Percentiles rank a stretch among this genome's conserved stretches.
Conservation (phyloP, 2,797 vertebrate species). For the Arrhamphus sclerolepis region DNA sequence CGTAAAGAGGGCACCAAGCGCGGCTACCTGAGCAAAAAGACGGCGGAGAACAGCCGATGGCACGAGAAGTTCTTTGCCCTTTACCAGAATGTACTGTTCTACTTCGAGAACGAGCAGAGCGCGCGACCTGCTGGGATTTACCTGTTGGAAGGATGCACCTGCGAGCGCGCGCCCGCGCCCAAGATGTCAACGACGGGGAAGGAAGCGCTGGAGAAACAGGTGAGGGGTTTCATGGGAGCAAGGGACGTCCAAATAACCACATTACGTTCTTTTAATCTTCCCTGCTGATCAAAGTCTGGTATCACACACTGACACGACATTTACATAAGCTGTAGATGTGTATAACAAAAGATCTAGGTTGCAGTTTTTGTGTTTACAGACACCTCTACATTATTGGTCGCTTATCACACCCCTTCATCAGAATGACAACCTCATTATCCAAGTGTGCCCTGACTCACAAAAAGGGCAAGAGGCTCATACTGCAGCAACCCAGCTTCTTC, state of each 20-base stretch:
- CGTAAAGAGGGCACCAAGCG: conserved; percentile 90
- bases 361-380: too few relatives aligned
- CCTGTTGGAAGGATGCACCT: conserved; percentile 93
- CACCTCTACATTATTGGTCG: too few relatives aligned
- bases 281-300: too few relatives aligned
- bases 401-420: too few relatives aligned
- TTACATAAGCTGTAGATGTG: too few relatives aligned
- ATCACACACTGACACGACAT: too few relatives aligned
- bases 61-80: conserved; percentile 93
- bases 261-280: neutral
- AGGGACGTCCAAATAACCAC: neutral
- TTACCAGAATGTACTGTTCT: conserved; percentile 93
- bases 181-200: conserved; percentile 85
- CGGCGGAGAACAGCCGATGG: conserved; percentile 93
- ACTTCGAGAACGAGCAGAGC: conserved; percentile 95
- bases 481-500: too few relatives aligned
- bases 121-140: conserved; percentile 91
- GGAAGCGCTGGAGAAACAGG: conserved; percentile 86
- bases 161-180: conserved; percentile 88
- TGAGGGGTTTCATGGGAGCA: conserved; percentile 27
- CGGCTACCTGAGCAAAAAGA: conserved; percentile 90
- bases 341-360: too few relatives aligned
- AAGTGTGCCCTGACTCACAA: too few relatives aligned
- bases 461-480: too few relatives aligned
- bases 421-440: too few relatives aligned